Base-by-base conservation (phyloP, 2,888 invertebrate genomes). In the Sinhomidia bicolor region DNA sequence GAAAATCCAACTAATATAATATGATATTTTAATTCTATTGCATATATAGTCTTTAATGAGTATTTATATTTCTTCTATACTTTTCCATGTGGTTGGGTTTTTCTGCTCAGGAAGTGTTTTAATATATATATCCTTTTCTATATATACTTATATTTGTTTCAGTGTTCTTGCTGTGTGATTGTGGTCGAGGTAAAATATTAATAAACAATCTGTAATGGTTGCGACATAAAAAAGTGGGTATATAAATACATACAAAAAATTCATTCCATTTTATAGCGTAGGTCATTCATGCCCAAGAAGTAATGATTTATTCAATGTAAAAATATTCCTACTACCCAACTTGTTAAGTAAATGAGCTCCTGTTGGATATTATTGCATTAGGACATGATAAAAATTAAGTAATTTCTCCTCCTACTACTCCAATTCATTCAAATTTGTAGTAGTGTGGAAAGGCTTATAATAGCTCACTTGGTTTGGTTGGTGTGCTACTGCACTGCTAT, bases 361-460 rank as follows among this genome's bases (percentile, higher is more conserved):
- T 78, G 85, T 85, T 78, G 17, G 71, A 60, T 26, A 60, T 78
- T 51, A 85, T 76, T 85, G 29, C 85, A 57, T 78, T 78, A 85
- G 29, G 60, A 78, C 57, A 78, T 78, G 85, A 85, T n/a, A 47
- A 65, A 85, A 78, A 76, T 85, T 85, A 41, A 84, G 54, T 20
- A 84, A 65, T 74, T 57, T 84, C 62, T 85, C 85, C 76, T 76
- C 78, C 78, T 60, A 74, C 65, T 47, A 62, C 76, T 65, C 20
- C 62, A 32, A 62, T 85, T 36, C 78, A 85, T 60, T 76, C 65
- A 78, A 57, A 54, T 44, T 68, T 20, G n/a, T 23, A 20, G 20
- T 17, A 68, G 65, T 36, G 12, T n/a, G n/a, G n/a, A 17, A n/a
- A 68, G 36, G 20, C 12, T 68, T 36, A 36, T 36, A 68, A 3